A percentile compares a stretch with the other conserved stretches of the same genome.
phyloP scores from a whole-genome alignment of 1,140 invertebrate species.

The Drosophila quadrilineata region DNA sequence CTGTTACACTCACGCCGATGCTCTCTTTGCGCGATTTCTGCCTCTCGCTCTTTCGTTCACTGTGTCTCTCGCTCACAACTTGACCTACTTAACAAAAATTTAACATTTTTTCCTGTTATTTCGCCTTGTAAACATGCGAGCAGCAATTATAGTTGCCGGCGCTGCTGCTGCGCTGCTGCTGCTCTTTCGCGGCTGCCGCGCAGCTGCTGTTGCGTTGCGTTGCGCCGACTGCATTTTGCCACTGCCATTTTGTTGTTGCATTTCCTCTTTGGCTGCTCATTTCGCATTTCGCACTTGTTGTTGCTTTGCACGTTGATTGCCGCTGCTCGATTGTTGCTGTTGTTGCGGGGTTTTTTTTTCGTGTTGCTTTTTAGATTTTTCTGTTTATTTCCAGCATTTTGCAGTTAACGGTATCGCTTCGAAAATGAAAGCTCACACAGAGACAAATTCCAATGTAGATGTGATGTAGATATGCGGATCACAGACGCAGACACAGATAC shows the following conservation, averaged over 20 bases:
- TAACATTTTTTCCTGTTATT: conserved; percentile 81
- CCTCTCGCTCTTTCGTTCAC: conserved; percentile 14
- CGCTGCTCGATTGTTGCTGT: conserved; percentile 33
- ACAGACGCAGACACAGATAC: no score
- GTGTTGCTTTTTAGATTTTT: conserved; percentile 51
- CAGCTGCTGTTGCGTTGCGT: conserved; percentile 14
- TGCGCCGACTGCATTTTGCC: conserved; percentile 42
- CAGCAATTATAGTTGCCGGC: conserved; percentile 67
- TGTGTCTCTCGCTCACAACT: conserved; percentile 58
- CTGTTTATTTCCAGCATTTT: conserved; percentile 58
- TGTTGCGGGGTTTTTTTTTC: conserved; percentile 28
- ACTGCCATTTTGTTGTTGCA: conserved; percentile 61
- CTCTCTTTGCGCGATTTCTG: conserved; percentile 14
- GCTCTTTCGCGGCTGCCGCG: conserved; percentile 20
- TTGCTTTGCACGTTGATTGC: conserved; percentile 42
- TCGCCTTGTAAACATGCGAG: conserved; percentile 67
- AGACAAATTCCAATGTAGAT: conserved; percentile 9
- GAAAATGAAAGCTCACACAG: conserved; percentile 76
- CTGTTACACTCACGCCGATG: background rate
- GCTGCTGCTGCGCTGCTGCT: conserved; percentile 8
- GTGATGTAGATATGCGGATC: conserved; percentile 27
- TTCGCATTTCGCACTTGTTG: conserved; percentile 67
- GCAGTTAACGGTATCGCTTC: conserved; percentile 75
- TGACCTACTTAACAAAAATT: conserved; percentile 80
- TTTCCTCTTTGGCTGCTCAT: conserved; percentile 55